Base-by-base conservation (phyloP, 2,113 vertebrate genomes). In the Gavia stellata region DNA sequence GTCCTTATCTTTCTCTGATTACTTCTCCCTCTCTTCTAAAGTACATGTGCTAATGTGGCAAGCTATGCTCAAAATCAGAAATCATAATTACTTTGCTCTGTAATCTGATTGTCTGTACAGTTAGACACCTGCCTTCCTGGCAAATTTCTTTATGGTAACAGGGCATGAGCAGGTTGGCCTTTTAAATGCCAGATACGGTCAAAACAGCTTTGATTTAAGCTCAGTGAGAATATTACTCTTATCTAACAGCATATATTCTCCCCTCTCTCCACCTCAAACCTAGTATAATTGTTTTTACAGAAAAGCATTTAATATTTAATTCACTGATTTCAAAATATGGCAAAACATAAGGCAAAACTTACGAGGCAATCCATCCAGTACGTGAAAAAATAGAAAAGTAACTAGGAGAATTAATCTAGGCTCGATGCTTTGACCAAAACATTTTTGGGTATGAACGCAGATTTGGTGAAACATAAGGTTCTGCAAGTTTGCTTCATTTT, bases 61-160 rank as follows among this genome's bases (percentile, higher is more conserved):
- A 95, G 82, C 94, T 75, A 88, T 50, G 91, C 82, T 95, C 66
- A 93, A 91, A 95, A 93, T 86, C 25, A 0, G 86, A 90, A 94
- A 97, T 95, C 92, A 94, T 97, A 66, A 97, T 97, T 95, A 91
- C 96, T 97, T 92, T 93, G 87, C 87, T 78, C 90, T 95, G 88
- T 81, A 91, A 95, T 96, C 94, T 96, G 91, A 97, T 96, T 96
- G 97, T 94, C 83, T 95, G 71, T 86, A 96, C 20, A 93, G 95
- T 97, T 97, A 97, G 96, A 97, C 97, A 97, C 97, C 97, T 97
- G 97, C 94, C 83, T 92, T 95, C 73, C 96, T 97, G 97, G 97
- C 97, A 97, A 86, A 95, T 92, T 93, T 83, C 86, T 96, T 97
- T 96, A 97, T 91, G 89, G 93, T 74, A 95, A 89, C 89, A 86